Percentiles rank a stretch among this genome's conserved stretches.
Conservation (phyloP, 2,888 invertebrate genomes). For the Sipha maydis region DNA sequence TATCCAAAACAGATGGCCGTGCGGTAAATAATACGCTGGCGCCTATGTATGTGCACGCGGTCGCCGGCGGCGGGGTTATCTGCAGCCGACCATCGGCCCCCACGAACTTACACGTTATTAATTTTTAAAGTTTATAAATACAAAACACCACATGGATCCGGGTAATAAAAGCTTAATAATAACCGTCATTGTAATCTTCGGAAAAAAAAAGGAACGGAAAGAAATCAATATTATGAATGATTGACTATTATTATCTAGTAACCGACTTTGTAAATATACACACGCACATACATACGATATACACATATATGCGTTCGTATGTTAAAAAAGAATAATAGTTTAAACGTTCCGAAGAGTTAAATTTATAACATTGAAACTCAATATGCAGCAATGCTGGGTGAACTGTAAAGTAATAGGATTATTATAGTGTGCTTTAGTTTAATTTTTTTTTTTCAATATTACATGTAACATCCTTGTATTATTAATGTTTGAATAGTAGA, state of each 20-base stretch:
- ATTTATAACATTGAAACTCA: slow-evolving; percentile 26
- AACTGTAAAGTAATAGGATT: no score
- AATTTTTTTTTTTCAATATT: no score
- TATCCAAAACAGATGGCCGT: slow-evolving; percentile 56
- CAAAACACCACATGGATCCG: slow-evolving; percentile 43
- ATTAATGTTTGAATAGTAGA: no score
- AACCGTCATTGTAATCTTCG: slow-evolving; percentile 36
- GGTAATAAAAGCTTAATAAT: slow-evolving; percentile 34
- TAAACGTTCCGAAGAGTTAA: neutral
- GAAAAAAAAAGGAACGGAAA: neutral
- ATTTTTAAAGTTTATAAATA: slow-evolving; percentile 57
- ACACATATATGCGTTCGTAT: neutral
- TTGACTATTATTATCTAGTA: slow-evolving; percentile 39
- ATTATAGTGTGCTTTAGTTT: no score
- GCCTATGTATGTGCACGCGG: slow-evolving; percentile 6
- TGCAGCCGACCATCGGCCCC: slow-evolving; percentile 50
- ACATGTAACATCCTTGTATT: no score
- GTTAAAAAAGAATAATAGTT: neutral
- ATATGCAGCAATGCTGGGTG: no score
- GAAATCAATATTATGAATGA: slow-evolving; percentile 5
- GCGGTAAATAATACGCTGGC: slow-evolving; percentile 47
- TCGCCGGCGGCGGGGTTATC: slow-evolving; percentile 37
- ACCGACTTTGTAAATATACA: neutral
- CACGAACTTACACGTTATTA: slow-evolving; percentile 55
- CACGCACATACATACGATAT: neutral